Evolutionary conservation across 35 echinoderm and acorn worm genomes (phyloP).

Genomic region (Apostichopus californicus): DNA sequence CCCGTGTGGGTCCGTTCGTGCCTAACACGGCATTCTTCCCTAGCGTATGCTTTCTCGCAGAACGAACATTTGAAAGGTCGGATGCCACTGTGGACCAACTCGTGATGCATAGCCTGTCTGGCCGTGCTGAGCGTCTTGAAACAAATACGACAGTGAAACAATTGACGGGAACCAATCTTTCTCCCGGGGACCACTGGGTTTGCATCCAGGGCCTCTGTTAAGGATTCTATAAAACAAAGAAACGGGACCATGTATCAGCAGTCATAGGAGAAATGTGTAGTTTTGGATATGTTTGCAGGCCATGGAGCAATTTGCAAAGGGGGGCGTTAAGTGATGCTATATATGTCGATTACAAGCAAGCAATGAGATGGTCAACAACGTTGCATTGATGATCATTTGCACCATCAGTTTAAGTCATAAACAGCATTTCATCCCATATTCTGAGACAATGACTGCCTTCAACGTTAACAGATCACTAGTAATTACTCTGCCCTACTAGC

Average conservation of each 20-base stretch:
- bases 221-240: conserved; percentile 29
- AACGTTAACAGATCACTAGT: too few relatives aligned
- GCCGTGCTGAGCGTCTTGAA: conserved; percentile 39
- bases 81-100: conserved; percentile 33
- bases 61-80: conserved; percentile 45
- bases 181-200: conserved; percentile 14
- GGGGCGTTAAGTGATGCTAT: too few relatives aligned
- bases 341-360: too few relatives aligned
- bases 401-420: too few relatives aligned
- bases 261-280: not conserved
- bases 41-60: conserved; percentile 21
- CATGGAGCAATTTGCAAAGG: not conserved
- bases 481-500: too few relatives aligned
- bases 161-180: not conserved
- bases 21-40: not conserved
- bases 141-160: conserved; percentile 24
- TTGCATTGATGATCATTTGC: too few relatives aligned
- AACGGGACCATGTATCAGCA: not conserved
- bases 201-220: not conserved
- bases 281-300: not conserved
- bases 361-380: too few relatives aligned
- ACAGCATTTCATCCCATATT: too few relatives aligned
- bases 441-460: too few relatives aligned
- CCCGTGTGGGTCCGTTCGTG: conserved; percentile 44
- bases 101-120: conserved; percentile 25